Evolutionary conservation across 2,888 invertebrate species (phyloP).

Genomic region (Troilus luridus): DNA sequence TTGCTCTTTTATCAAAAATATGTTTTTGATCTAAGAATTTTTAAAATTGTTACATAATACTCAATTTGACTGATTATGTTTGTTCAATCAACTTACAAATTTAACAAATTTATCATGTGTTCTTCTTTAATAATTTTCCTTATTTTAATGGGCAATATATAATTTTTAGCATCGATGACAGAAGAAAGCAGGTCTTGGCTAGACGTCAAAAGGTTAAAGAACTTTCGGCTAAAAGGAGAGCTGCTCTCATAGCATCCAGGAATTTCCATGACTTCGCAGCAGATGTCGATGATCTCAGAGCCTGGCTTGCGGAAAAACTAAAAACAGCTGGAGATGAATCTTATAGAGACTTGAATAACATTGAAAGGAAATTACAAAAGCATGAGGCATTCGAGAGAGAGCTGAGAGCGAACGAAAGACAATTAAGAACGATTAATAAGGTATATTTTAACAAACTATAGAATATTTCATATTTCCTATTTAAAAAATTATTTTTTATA

Average conservation of each 20-base stretch:
- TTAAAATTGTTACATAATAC: background rate
- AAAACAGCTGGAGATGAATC: constrained; percentile 93
- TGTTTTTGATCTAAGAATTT: background rate
- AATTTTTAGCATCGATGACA: constrained; percentile 76
- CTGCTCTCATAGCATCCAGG: constrained; percentile 85
- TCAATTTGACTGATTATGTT: background rate
- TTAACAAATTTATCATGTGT: background rate
- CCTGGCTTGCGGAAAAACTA: constrained; percentile 93
- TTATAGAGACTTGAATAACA: constrained; percentile 89
- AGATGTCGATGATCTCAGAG: constrained; percentile 89
- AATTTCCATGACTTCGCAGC: constrained; percentile 94
- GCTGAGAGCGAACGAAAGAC: constrained; percentile 93
- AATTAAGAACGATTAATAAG: constrained; percentile 88
- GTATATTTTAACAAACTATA: constrained; percentile 66
- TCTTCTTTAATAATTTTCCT: constrained; percentile 47
- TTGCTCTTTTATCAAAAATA: background rate
- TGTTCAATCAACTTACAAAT: too few species aligned
- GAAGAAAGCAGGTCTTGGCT: constrained; percentile 81
- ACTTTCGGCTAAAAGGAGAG: constrained; percentile 80
- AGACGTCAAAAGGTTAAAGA: constrained; percentile 83
- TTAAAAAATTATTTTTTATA: too few species aligned
- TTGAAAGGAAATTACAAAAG: constrained; percentile 93
- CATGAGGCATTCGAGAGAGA: constrained; percentile 98
- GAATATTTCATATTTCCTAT: background rate
- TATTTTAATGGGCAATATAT: background rate